Conservation (phyloP, 2,113 vertebrate species). For the Dromiciops gliroides region DNA sequence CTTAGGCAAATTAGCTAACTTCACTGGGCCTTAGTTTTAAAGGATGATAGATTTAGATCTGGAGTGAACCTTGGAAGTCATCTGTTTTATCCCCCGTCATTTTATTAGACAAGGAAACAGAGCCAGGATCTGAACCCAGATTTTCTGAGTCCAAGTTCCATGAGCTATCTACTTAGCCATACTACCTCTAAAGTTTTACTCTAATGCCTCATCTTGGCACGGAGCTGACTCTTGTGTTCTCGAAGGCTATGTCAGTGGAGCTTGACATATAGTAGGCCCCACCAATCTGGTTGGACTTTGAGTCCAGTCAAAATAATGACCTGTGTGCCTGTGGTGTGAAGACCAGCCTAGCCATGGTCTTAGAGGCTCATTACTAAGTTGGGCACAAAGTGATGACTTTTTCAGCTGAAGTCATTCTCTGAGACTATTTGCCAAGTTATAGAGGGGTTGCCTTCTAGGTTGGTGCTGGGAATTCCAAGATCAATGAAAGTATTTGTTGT, state of each 20-base stretch:
- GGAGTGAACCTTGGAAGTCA: neutral
- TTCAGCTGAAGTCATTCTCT: neutral
- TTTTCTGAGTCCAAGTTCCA: neutral
- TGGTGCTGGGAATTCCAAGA: neutral
- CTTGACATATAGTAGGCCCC: neutral
- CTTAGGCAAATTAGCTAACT: neutral
- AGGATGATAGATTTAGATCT: neutral
- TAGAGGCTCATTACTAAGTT: too few species aligned
- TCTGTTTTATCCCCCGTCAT: too few species aligned
- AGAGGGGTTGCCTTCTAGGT: neutral
- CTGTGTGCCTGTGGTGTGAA: neutral
- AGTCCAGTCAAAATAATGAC: neutral
- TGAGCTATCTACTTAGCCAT: neutral
- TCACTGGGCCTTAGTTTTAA: neutral
- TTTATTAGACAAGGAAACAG: neutral
- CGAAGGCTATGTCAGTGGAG: too few species aligned
- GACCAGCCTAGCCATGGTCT: too few species aligned
- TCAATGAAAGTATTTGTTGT: neutral
- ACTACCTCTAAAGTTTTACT: neutral
- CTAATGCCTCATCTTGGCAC: neutral
- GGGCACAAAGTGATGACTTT: neutral
- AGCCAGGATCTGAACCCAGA: neutral
- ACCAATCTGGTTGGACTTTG: neutral
- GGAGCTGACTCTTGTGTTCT: neutral
- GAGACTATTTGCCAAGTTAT: neutral